Evolutionary conservation across 2,113 vertebrate species (phyloP).

Genomic region (Microtus pennsylvanicus): DNA sequence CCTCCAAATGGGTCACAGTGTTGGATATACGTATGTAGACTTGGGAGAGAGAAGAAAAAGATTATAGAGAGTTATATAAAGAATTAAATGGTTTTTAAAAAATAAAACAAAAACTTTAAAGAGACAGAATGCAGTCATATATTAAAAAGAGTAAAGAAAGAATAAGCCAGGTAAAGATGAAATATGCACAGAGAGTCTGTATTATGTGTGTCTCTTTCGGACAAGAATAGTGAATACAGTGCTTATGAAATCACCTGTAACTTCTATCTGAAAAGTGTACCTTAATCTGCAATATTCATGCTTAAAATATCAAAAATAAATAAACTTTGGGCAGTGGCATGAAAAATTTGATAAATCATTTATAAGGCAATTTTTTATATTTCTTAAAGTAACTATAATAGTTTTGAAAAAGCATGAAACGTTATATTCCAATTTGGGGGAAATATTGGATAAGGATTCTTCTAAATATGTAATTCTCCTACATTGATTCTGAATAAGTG

Average conservation of each 20-base stretch:
- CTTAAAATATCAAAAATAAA: neutral
- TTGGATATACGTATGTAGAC: no score
- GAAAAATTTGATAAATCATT: neutral
- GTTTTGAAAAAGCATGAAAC: neutral
- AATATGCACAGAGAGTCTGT: no score
- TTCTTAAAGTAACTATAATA: neutral
- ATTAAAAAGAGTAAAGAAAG: no score
- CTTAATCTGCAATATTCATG: neutral
- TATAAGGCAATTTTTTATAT: neutral
- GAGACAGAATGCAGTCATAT: no score
- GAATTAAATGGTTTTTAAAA: no score
- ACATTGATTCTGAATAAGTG: neutral
- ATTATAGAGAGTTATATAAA: no score
- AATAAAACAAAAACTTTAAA: no score
- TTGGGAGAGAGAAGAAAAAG: no score
- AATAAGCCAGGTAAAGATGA: no score
- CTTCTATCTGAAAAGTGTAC: neutral
- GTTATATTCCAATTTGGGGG: neutral
- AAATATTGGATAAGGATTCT: neutral
- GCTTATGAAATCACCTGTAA: neutral
- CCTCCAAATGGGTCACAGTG: no score
- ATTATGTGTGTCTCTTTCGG: neutral
- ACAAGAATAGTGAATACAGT: neutral
- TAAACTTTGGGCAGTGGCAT: neutral
- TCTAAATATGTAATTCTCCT: neutral